phyloP scores from a whole-genome alignment of 92 coral and sea anemone species.

The Epizoanthus scotinus region DNA sequence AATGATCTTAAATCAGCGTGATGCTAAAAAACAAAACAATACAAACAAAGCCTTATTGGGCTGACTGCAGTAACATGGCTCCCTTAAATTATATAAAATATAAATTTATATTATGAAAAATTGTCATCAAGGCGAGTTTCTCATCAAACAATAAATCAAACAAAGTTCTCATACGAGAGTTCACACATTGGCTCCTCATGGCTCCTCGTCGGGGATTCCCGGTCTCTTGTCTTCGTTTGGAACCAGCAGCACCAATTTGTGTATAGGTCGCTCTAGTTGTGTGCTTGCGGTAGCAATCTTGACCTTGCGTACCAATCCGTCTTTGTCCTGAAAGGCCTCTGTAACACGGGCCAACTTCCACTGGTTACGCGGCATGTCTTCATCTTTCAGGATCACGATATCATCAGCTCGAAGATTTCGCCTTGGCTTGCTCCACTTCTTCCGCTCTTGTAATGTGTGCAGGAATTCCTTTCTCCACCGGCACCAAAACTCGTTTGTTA shows the following conservation, averaged over 20 bases:
- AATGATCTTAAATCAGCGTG: too few species aligned
- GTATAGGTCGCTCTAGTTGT: neutral
- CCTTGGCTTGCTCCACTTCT: neutral
- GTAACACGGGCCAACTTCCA: neutral
- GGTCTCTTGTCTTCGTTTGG: neutral
- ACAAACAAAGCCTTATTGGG: too few species aligned
- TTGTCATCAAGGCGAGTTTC: neutral
- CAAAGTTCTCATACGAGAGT: too few species aligned
- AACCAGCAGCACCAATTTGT: neutral
- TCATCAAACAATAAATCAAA: too few species aligned
- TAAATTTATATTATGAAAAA: neutral
- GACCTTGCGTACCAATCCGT: neutral
- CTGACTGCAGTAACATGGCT: conserved; percentile 9
- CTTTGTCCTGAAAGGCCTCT: neutral
- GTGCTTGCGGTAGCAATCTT: neutral
- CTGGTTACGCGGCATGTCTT: neutral
- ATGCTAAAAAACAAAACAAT: too few species aligned
- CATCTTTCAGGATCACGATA: neutral
- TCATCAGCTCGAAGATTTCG: neutral
- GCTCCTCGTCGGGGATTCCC: conserved; percentile 7
- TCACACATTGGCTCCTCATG: neutral
- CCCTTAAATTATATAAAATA: conserved; percentile 11
- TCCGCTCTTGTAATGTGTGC: neutral
- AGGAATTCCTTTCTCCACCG: conserved; percentile 10
- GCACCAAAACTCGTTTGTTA: neutral